Evolutionary conservation across 2,797 vertebrate genomes (phyloP), one percentile per base, ranked within the genome.

Genomic region (Hoplostethus mediterraneus): DNA sequence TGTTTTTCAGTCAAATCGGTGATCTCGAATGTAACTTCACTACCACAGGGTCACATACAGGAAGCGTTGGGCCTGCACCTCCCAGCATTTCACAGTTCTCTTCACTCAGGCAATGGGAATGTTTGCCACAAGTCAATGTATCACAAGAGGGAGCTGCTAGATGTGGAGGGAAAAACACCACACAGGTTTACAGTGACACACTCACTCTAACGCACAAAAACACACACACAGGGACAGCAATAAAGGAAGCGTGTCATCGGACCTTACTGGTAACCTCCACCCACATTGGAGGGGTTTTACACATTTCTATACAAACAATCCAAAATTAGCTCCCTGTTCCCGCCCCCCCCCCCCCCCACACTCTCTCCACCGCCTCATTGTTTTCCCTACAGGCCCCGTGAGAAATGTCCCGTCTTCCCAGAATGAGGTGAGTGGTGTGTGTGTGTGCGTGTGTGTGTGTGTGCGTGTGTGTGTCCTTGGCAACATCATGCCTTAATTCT

Each of bases 271-370:
- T 28, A 25, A 6, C 8, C 33, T 30, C 30, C 12, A n/a, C 21
- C 33, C 56, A 17, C 51, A 11, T 11, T 17, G 4, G 11, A 21
- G 12, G 44, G 7, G 11, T 45, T 56, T 40, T 21, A 44, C 36
- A 63, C 17, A 42, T 44, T 66, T 56, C 25, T 49, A 38, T 28
- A 71, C 6, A 74, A 78, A 74, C 48, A 58, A n/a, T 77, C 57
- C 62, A 71, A 77, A 79, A 57, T 74, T 58, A 66, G 67, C 71
- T 69, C 14, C 60, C 60, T 78, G 56, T 52, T 54, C 36, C 10
- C 52, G 55, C 74, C 56, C 40, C 54, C 21, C 1, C 21, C 28
- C 28, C 28, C 28, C 3, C 28, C 28, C n/a, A n/a, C n/a, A n/a
- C n/a, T 73, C 31, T 56, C 30, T 70, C 61, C n/a, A n/a, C 52